These are phyloP conservation scores for Apodemia hepburni DNA, from an alignment of 2,888 invertebrate species.

Conservation along the genomic window DNA sequence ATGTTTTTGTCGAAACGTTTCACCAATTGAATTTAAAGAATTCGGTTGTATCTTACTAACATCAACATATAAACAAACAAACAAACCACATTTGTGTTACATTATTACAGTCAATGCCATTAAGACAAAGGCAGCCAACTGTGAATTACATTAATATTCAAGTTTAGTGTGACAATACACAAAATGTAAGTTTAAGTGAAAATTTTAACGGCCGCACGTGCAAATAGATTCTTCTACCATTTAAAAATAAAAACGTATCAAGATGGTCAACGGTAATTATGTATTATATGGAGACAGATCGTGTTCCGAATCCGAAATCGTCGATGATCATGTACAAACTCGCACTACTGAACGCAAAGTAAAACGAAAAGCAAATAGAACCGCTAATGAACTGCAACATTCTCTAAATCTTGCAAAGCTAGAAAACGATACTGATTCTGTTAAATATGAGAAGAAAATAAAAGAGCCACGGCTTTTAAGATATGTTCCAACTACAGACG, in stretches of 20 bases:
- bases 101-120: constrained; percentile 41
- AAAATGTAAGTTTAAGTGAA: constrained; percentile 7
- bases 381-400: constrained; percentile 59
- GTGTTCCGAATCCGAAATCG: constrained; percentile 64
- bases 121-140: not conserved
- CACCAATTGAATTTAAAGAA: constrained; percentile 7
- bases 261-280: constrained; percentile 76
- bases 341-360: constrained; percentile 57
- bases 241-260: constrained; percentile 27
- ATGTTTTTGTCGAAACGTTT: constrained; percentile 41
- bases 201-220: not conserved
- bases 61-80: constrained; percentile 52
- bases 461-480: constrained; percentile 65
- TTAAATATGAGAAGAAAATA: constrained; percentile 67
- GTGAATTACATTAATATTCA: not conserved
- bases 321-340: constrained; percentile 64
- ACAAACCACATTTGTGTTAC: constrained; percentile 52
- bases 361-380: constrained; percentile 54
- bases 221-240: not conserved
- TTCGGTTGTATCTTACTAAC: not conserved
- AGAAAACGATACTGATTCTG: constrained; percentile 69
- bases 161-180: not conserved
- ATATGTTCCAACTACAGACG: constrained; percentile 64
- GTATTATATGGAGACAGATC: constrained; percentile 67
- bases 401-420: constrained; percentile 56